Percentiles rank a stretch among this genome's conserved stretches.
Conservation (phyloP, 1,140 invertebrate species). For the Diorhabda carinulata region DNA sequence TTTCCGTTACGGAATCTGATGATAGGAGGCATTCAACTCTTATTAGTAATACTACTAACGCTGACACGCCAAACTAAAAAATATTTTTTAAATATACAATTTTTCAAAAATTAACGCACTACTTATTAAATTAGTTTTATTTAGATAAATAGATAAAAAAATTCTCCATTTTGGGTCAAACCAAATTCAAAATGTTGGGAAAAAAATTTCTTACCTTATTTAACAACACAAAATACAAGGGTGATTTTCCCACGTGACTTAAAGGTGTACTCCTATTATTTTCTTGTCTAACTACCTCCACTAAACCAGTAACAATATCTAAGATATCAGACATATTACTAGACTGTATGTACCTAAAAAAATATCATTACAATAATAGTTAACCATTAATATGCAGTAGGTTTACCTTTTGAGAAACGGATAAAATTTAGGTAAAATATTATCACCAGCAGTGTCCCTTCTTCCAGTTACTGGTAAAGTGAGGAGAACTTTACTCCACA, state of each 20-base stretch:
- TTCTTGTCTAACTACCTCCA: slow-evolving; percentile 38
- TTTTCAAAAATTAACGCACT: too few relatives aligned
- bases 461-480: slow-evolving; percentile 44
- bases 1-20: slow-evolving; percentile 33
- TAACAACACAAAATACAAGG: slow-evolving; percentile 41
- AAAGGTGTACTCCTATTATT: slow-evolving; percentile 43
- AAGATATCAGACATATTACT: slow-evolving; percentile 41
- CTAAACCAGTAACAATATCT: slow-evolving; percentile 39
- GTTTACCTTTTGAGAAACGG: slow-evolving; percentile 43
- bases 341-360: slow-evolving; percentile 39
- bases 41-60: slow-evolving; percentile 39
- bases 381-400: not conserved
- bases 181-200: too few relatives aligned
- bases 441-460: slow-evolving; percentile 44
- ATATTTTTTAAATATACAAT: not conserved
- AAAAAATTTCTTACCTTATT: slow-evolving; percentile 39
- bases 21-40: slow-evolving; percentile 40
- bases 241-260: slow-evolving; percentile 41
- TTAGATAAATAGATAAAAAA: too few relatives aligned
- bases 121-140: too few relatives aligned
- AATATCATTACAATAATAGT: not conserved
- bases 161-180: too few relatives aligned
- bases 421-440: slow-evolving; percentile 43
- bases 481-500: slow-evolving; percentile 42
- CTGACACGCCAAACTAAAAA: slow-evolving; percentile 45